Evolutionary conservation across 53 echinoderm and acorn worm species (phyloP).

Genomic region (Crossaster papposus): DNA sequence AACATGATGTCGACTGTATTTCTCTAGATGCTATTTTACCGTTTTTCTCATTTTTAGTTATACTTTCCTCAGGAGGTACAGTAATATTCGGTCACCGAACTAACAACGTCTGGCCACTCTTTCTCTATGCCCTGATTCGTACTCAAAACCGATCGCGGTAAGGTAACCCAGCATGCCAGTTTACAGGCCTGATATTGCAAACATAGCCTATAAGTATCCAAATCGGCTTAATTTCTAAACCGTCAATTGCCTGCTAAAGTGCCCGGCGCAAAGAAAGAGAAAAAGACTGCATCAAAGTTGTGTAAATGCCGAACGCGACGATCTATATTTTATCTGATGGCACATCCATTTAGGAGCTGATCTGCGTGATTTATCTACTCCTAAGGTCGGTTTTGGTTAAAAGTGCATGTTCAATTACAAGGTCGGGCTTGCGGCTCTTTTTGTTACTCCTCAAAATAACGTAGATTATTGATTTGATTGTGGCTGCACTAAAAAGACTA

Average conservation of each 20-base stretch:
- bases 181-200: not conserved
- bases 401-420: not conserved
- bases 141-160: constrained; percentile 8
- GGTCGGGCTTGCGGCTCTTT: not conserved
- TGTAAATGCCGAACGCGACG: not conserved
- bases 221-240: not conserved
- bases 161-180: not conserved
- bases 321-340: constrained; percentile 19
- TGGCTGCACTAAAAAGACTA: not conserved
- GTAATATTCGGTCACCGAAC: not conserved
- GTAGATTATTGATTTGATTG: not conserved
- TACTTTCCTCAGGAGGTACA: not conserved
- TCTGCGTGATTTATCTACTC: not conserved
- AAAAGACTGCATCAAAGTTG: not conserved
- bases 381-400: not conserved
- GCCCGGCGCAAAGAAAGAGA: not conserved
- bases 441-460: not conserved
- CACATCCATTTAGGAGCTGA: constrained; percentile 17
- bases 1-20: not conserved
- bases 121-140: not conserved
- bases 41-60: not conserved
- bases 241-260: constrained; percentile 2
- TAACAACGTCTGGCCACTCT: not conserved
- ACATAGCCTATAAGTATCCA: not conserved
- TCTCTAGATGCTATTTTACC: not conserved